Base-by-base conservation (phyloP, 2,888 invertebrate species). In the Pheosia gnoma region DNA sequence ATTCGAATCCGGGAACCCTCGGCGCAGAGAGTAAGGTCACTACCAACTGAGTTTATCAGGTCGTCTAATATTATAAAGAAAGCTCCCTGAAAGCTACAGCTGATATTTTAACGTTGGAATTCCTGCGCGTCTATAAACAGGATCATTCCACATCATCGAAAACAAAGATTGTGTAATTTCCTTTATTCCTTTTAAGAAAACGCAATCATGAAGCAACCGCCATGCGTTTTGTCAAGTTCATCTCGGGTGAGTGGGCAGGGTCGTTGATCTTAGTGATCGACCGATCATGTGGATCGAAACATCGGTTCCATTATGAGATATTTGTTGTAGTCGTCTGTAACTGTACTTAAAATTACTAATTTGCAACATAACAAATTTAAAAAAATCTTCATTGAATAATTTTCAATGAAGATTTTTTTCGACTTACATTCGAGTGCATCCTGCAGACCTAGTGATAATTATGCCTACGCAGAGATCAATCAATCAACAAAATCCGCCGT, bases 251-350 rank as follows among this genome's bases (percentile, higher is more conserved):
- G 51, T 51, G 51, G 51, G 13, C 25, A 0, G 25, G 51, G 13
- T 51, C 51, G 9, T 51, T 25, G 51, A 51, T 51, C 51, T 51
- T 51, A 25, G 13, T 13, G 51, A 51, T 51, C 49, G 49, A 47
- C 11, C 47, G 47, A 6, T 9, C 49, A 49, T 51, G 51, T 25
- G 25, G 51, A 51, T 25, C 51, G 9, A 51, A 25, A 51, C 25
- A 25, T 25, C 51, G 8, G 25, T 51, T 51, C 51, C 51, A 51
- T 51, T 25, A 25, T 51, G 8, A 13, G 13, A 25, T 25, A 51
- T 51, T 51, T 6, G 8, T 25, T 51, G 25, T 8, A 51, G 25
- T 6, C 51, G 4, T 25, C 51, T 25, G 51, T 51, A 51, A 51
- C 51, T 8, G 51, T 51, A 51, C 25, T 25, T 25, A 25, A 25